Base-by-base conservation (phyloP, 1,140 invertebrate species). In the Atopsyche davidsoni region DNA sequence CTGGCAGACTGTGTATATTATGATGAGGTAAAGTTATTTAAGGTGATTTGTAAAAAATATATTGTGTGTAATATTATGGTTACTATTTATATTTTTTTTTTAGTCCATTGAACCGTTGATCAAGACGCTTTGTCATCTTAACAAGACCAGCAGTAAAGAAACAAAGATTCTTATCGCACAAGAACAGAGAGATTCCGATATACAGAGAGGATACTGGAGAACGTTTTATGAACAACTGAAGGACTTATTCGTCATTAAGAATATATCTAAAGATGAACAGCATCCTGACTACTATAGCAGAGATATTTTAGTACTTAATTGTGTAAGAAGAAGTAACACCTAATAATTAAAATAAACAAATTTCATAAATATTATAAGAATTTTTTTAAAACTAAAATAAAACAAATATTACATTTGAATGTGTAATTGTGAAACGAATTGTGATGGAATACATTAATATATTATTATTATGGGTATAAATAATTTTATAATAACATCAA, bases 1-100 rank as follows among this genome's bases (percentile, higher is more conserved):
- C 58, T 85, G 43, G 79, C 84, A 47, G 86, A 88, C 66, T 87
- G 84, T 67, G 71, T 87, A 59, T 87, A 87, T 67, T 87, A 88
- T 76, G 75, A 79, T 66, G 76, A 85, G 75, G 85, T 86, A 17
- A 19, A n/a, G 46, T 45, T 40, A 28, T 42, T 4, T 21, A 46
- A 46, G 23, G 4, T 23, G 3, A 22, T n/a, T 28, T n/a, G n/a
- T 28, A 6, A n/a, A 28, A 6, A 28, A 28, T n/a, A n/a, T n/a
- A 6, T 7, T 28, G 25, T 28, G n/a, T 9, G 11, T 48, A 16
- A 7, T 21, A 39, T 39, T 14, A 19, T 46, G 32, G n/a, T n/a
- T 35, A 19, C 4, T 34, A 14, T 3, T 3, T 16, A 19, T 52
- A 46, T 36, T 46, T 44, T 53, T 17, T 50, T 58, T 55, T 40